Evolutionary conservation across 2,888 invertebrate genomes (phyloP), one percentile per base, ranked within the genome.

Genomic region (Neoaliturus tenellus): DNA sequence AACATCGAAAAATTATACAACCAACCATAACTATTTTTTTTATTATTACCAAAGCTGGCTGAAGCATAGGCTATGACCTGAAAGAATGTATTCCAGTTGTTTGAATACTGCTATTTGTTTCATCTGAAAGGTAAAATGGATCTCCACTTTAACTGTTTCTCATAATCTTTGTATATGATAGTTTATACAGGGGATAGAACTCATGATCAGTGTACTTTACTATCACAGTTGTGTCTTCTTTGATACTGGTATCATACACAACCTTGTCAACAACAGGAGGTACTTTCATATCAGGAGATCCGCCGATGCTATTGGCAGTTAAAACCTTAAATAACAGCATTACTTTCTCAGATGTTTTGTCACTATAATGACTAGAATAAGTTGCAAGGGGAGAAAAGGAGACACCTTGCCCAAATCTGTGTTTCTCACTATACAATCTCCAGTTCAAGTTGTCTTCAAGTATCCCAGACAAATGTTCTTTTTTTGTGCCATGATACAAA

Each of bases 141-240:
- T 39, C 12, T 48, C 17, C 4, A 48, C 17, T 6, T 14, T 48
- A 23, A 58, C 58, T 14, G 25, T 31, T 28, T 31, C 62, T 62
- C 25, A 62, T 14, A 28, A 62, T 31, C 20, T 75, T 75, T 6
- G 2, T 8, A 28, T 25, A 81, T 12, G 81, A 28, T n/a, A 81
- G 67, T 81, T 41, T 81, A 28, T 81, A 81, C 39, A 67, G 28
- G n/a, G 81, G 81, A 67, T 81, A 81, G 44, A 81, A 81, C 23
- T 81, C 81, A 67, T 81, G 67, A 44, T 81, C 81, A 28, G 41
- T 41, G 44, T 81, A 81, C 58, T 81, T 81, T 20, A 81, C 81
- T 44, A 81, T 55, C n/a, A 81, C 81, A 67, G 62, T 33, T 20
- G 67, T 44, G 23, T 81, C 67, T 39, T 62, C 67, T 67, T 81